These are phyloP conservation scores for Phengaris alcon DNA, from an alignment of 2,888 invertebrate genomes.

Conservation along the genomic window DNA sequence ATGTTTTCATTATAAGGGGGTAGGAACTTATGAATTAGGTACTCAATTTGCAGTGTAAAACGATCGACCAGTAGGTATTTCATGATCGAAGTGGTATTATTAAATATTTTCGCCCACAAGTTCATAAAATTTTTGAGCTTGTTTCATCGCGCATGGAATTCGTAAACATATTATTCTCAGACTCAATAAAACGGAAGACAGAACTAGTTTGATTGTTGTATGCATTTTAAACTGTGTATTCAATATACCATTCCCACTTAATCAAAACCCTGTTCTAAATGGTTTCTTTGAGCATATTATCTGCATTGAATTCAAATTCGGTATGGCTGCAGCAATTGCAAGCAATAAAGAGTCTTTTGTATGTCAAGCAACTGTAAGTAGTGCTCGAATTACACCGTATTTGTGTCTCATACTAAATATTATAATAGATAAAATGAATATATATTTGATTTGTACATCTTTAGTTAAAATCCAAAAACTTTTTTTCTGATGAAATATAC, in stretches of 20 bases:
- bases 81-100: too few relatives aligned
- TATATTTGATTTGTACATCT: too few relatives aligned
- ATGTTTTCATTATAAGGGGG: too few relatives aligned
- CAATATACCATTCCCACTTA: constrained; percentile 38
- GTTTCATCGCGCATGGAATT: not conserved
- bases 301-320: constrained; percentile 49
- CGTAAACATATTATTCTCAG: not conserved
- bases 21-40: too few relatives aligned
- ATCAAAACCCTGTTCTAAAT: constrained; percentile 39
- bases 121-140: too few relatives aligned
- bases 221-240: constrained; percentile 5
- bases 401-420: not conserved
- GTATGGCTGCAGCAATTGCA: constrained; percentile 43
- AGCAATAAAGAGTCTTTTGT: constrained; percentile 46
- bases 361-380: constrained; percentile 38
- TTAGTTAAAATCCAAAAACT: not conserved
- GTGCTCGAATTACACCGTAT: constrained; percentile 9
- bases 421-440: not conserved
- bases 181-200: constrained; percentile 5
- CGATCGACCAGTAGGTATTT: too few relatives aligned
- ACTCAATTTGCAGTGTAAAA: too few relatives aligned
- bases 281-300: constrained; percentile 41
- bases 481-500: too few relatives aligned
- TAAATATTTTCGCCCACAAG: too few relatives aligned
- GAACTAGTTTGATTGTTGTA: not conserved